These are phyloP conservation scores for Neogobius melanostomus DNA, from an alignment of 2,113 vertebrate species.

Conservation along the genomic window DNA sequence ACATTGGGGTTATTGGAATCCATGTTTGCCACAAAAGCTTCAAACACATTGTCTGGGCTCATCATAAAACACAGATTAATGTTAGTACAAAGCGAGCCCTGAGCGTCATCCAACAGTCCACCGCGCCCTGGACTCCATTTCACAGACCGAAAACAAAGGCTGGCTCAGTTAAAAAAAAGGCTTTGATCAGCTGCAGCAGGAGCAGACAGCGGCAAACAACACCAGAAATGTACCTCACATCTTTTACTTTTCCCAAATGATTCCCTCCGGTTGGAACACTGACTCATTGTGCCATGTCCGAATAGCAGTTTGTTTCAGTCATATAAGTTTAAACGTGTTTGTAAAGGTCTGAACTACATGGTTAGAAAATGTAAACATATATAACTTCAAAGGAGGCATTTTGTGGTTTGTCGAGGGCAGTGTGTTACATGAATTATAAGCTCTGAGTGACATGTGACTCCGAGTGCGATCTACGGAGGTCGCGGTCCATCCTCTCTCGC, in stretches of 20 bases:
- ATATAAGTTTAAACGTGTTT: too few species aligned
- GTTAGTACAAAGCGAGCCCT: constrained; percentile 20
- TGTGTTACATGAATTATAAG: too few species aligned
- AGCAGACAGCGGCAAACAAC: background rate
- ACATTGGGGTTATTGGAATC: constrained; percentile 4
- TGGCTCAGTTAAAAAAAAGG: background rate
- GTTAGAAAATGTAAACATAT: too few species aligned
- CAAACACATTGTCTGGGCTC: constrained; percentile 23
- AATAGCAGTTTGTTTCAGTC: too few species aligned
- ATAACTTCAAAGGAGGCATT: too few species aligned
- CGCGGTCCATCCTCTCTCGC: too few species aligned
- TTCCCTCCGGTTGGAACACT: background rate
- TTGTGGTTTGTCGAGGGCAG: too few species aligned
- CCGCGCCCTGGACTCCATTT: constrained; percentile 7
- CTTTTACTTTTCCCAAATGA: background rate
- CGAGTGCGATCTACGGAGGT: too few species aligned
- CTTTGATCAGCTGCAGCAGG: background rate
- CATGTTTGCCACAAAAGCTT: constrained; percentile 11
- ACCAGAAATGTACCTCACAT: background rate
- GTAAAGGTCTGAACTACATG: too few species aligned
- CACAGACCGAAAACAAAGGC: background rate
- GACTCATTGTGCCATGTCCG: too few species aligned
- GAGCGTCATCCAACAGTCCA: constrained; percentile 21
- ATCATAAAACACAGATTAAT: constrained; percentile 44
- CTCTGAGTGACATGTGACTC: too few species aligned